Percentiles rank a stretch among this genome's conserved stretches.
Conservation (phyloP, 2,113 vertebrate genomes). For the Eptatretus burgeri region DNA sequence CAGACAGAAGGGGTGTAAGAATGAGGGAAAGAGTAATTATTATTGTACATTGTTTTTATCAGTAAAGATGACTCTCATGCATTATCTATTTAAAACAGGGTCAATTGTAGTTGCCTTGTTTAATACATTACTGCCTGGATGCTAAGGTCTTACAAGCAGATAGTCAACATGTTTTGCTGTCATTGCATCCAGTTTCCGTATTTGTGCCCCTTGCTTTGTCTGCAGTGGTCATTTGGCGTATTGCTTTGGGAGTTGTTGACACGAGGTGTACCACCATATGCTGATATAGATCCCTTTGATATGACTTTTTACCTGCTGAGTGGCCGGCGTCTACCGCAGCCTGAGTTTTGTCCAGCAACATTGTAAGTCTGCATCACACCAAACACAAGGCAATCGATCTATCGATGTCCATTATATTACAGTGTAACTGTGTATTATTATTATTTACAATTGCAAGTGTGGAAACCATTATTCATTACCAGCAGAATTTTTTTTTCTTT, state of each 20-base stretch:
- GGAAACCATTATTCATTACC: no score
- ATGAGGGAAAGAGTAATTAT: no score
- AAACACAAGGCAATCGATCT: no score
- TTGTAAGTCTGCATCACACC: slow-evolving; percentile 32
- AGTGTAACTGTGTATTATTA: no score
- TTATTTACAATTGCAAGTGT: no score
- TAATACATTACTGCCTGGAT: slow-evolving; percentile 13
- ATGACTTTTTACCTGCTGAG: slow-evolving; percentile 80
- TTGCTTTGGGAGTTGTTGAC: slow-evolving; percentile 96
- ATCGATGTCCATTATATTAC: no score
- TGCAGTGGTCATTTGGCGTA: slow-evolving; percentile 58
- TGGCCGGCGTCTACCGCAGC: slow-evolving; percentile 70
- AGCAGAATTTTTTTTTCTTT: no score
- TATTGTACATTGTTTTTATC: no score
- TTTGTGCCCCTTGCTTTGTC: slow-evolving; percentile 9
- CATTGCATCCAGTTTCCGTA: slow-evolving; percentile 9
- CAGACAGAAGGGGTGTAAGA: no score
- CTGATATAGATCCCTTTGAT: slow-evolving; percentile 88
- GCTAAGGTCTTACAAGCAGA: slow-evolving; percentile 11
- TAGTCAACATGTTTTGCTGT: slow-evolving; percentile 10
- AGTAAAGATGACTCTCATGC: no score
- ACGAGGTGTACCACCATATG: slow-evolving; percentile 74
- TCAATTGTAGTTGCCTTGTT: slow-evolving; percentile 11
- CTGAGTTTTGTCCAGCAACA: slow-evolving; percentile 74
- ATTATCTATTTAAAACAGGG: slow-evolving; percentile 11